Evolutionary conservation across 1,140 invertebrate genomes (phyloP).

Genomic region (Sycophila sp.): DNA sequence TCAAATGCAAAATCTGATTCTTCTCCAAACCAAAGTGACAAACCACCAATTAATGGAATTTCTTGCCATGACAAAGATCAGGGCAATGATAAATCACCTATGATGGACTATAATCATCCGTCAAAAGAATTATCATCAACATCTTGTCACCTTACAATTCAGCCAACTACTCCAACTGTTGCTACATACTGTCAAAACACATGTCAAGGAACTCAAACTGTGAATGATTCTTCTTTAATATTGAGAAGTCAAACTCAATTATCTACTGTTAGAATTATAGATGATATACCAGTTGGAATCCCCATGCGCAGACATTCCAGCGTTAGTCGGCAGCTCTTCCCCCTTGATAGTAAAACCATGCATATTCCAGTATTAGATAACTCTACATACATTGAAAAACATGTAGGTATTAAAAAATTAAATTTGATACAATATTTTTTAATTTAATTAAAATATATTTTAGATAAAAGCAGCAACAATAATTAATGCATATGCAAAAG

Average conservation of each 20-base stretch:
- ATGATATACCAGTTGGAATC: slow-evolving; percentile 34
- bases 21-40: neutral
- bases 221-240: neutral
- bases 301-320: slow-evolving; percentile 40
- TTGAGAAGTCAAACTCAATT: slow-evolving; percentile 12
- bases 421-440: neutral
- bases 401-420: slow-evolving; percentile 50
- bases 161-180: slow-evolving; percentile 9
- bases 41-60: slow-evolving; percentile 19
- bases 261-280: slow-evolving; percentile 27
- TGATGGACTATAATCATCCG: neutral
- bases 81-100: neutral
- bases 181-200: slow-evolving; percentile 7
- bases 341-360: slow-evolving; percentile 51
- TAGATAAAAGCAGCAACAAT: slow-evolving; percentile 72
- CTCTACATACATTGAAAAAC: slow-evolving; percentile 49
- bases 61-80: slow-evolving; percentile 1
- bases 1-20: neutral
- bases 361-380: slow-evolving; percentile 48
- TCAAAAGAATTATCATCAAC: slow-evolving; percentile 12
- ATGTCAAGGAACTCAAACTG: neutral
- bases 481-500: slow-evolving; percentile 80
- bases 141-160: slow-evolving; percentile 4
- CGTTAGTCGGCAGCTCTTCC: slow-evolving; percentile 57
- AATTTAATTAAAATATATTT: slow-evolving; percentile 33